Evolutionary conservation across 2,797 vertebrate genomes (phyloP), one percentile per base, ranked within the genome.

Genomic region (Benthosema pterotum): DNA sequence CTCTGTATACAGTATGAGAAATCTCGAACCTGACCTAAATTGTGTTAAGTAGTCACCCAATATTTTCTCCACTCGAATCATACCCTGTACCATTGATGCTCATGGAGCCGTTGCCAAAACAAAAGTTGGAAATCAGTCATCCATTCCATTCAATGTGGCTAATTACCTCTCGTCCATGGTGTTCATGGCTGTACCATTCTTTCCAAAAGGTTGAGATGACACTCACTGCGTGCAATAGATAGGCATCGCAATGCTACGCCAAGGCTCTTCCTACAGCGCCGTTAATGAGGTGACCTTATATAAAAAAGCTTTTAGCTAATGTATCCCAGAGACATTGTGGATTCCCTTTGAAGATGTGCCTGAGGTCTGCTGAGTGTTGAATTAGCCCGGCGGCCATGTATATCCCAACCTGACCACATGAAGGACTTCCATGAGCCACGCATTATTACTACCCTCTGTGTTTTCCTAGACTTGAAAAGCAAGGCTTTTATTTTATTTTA

Each of bases 291-390:
- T 16, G 15, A 42, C 66, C 60, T 61, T 11, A 7, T 16, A n/a
- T 55, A 38, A 11, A 45, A 19, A 56, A 55, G 42, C 16, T 65
- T 74, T 60, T 74, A 60, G 60, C 43, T 54, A 38, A 22, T 45
- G 32, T 46, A 42, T 61, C 52, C 56, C 47, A 52, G 50, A 45
- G 48, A 43, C 17, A 42, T 43, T 53, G 28, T 48, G 6, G 38
- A 45, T 59, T 59, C 43, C 7, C 32, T 38, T 38, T 38, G 32
- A 38, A 38, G 32, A 38, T 11, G 32, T 38, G 32, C 32, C 32
- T 38, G 11, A 38, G 32, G n/a, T n/a, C 57, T 15, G 65, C 8
- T n/a, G 18, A 46, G 2, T 55, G 25, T 15, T 32, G 3, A 55
- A 11, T 16, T 55, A 55, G 52, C 32, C 22, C 14, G n/a, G 15